Base-by-base conservation (phyloP, 2,888 invertebrate species). In the Atethmia centrago region DNA sequence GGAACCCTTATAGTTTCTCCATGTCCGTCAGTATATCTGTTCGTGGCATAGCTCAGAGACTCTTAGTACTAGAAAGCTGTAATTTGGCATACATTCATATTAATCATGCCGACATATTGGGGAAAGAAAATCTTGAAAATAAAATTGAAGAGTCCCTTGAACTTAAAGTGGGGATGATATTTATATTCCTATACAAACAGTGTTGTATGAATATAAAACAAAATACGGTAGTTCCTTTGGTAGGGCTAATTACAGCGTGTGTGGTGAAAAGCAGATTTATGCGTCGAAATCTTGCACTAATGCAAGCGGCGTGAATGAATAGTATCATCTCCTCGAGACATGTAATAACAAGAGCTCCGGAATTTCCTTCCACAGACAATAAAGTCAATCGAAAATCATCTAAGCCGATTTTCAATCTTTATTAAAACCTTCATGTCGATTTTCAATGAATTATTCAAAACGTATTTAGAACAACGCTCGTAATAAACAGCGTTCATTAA, bases 401-500 rank as follows among this genome's bases (percentile, higher is more conserved):
- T 10, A 28, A 66, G 25, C 51, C 19, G 42, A 59, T 75, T 59
- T 58, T 25, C 49, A 66, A 81, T 64, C 36, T 61, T 62, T 47
- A 80, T 80, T 80, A 73, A 59, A 80, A 64, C 65, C 45, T 10
- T 40, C 65, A 49, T 80, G 64, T 79, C 49, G 66, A 70, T 74
- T 14, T 69, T 47, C 45, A 67, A 79, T 83, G 45, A 77, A 80
- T 78, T 78, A 76, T 77, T 80, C 68, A 78, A 78, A 66, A 75
- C 71, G 51, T 84, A 78, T 82, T 67, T 81, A 77, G 68, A 81
- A 85, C 84, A 86, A 82, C 83, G 83, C 76, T 80, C 58, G 78
- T 77, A 85, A 84, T 85, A 85, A 88, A 86, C 80, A 82, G 71
- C 77, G 74, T 80, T 86, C 87, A 90, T 89, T 88, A 89, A 88